Evolutionary conservation across 2,888 invertebrate genomes (phyloP), one percentile per base, ranked within the genome.

Genomic region (Ctenicera cuprea): DNA sequence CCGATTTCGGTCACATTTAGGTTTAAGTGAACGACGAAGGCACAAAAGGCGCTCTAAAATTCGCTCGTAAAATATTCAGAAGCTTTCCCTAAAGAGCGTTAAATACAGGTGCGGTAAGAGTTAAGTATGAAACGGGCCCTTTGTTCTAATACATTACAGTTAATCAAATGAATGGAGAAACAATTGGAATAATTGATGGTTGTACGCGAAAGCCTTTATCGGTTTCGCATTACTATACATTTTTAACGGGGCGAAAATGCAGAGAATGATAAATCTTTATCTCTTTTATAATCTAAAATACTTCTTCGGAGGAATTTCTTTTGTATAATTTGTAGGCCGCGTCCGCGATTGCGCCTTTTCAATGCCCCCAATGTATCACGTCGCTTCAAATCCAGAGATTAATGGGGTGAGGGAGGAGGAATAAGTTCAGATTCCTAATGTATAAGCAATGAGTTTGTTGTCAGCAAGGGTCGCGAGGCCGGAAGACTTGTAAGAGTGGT

Each of bases 381-480:
- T 64, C 65, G 33, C 65, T 65, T 65, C 65, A 65, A 67, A 67
- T 67, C 67, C 57, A 67, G 59, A 67, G 67, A 67, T 67, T 67
- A 67, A 67, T 59, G 59, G 67, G 38, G 67, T 22, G 54, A 59
- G 54, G 59, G 18, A 41, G 33, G 41, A 67, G 45, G 57, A 45
- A 66, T 66, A 66, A 67, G 54, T 54, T 33, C 54, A 54, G 54
- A 54, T 54, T 54, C 54, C 54, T 54, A 54, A 70, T 70, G 66
- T 72, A 61, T 72, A 72, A 72, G 72, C 66, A 72, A 72, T 72
- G 72, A 66, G 65, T 66, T 72, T 66, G 72, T 72, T 62, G 72
- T 62, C 72, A 57, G 33, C 38, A 37, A 48, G 61, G 59, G 61
- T 61, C 43, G 26, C 26, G 20, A 65, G 54, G 18, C 65, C 50